A percentile compares a stretch with the other conserved stretches of the same genome.
These are phyloP conservation scores for Proisotoma minuta DNA, from an alignment of 2,888 invertebrate species.

Conservation along the genomic window DNA sequence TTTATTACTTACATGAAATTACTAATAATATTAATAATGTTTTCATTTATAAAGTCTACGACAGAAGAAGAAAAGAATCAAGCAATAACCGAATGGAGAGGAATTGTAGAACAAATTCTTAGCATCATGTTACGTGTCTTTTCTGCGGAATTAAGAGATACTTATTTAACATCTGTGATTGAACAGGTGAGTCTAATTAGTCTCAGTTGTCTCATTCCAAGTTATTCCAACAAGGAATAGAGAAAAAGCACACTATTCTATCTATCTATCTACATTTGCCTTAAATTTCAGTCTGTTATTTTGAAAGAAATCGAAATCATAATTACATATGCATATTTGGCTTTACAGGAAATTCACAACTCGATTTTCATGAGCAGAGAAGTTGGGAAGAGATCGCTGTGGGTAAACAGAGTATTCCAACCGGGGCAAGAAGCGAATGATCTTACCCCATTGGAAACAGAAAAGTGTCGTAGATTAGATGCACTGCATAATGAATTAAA, in stretches of 20 bases:
- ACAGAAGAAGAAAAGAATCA: constrained; percentile 53
- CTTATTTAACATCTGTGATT: constrained; percentile 73
- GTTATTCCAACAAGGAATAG: too few relatives aligned
- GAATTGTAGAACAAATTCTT: constrained; percentile 61
- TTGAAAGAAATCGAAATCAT: too few relatives aligned
- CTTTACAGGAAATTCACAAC: constrained; percentile 67
- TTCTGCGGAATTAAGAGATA: constrained; percentile 71
- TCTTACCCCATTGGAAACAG: constrained; percentile 58
- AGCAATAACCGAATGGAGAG: constrained; percentile 57
- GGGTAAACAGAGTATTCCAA: constrained; percentile 65
- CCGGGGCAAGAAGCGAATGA: constrained; percentile 53
- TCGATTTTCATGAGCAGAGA: constrained; percentile 75
- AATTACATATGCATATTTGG: neutral
- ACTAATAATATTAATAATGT: neutral
- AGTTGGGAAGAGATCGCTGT: constrained; percentile 71
- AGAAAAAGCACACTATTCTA: too few relatives aligned
- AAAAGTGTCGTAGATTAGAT: constrained; percentile 64
- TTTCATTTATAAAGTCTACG: constrained; percentile 46
- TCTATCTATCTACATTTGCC: too few relatives aligned
- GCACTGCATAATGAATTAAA: constrained; percentile 69
- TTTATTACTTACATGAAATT: neutral
- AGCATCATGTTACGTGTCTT: constrained; percentile 66
- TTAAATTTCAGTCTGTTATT: too few relatives aligned
- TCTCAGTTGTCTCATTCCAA: too few relatives aligned
- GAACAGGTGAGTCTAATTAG: constrained; percentile 59